Evolutionary conservation across 92 coral and sea anemone species (phyloP).

Genomic region (Blastomussa wellsi): DNA sequence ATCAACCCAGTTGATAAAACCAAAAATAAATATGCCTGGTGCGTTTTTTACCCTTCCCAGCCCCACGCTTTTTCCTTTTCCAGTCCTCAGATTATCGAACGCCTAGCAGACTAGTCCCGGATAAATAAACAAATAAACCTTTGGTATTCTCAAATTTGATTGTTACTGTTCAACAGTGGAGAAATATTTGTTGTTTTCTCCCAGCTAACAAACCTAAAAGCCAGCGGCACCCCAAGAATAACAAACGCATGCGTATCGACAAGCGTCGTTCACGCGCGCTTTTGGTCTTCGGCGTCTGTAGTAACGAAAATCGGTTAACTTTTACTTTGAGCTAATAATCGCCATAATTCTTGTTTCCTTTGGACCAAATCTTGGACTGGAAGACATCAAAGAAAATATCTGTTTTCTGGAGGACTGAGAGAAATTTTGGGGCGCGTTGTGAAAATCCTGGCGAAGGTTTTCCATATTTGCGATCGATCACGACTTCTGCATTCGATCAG

Average conservation of each 20-base stretch:
- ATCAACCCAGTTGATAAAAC: no score
- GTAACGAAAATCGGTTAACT: conserved; percentile 73
- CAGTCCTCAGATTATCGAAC: no score
- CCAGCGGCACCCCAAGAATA: conserved; percentile 34
- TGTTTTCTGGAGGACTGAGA: background rate
- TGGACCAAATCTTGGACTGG: background rate
- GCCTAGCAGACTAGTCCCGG: background rate
- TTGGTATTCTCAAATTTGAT: background rate
- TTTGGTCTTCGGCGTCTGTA: conserved; percentile 76
- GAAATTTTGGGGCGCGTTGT: background rate
- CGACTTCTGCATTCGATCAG: background rate
- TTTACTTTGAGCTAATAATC: background rate
- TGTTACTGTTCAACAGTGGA: background rate
- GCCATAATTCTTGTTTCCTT: background rate
- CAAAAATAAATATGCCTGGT: no score
- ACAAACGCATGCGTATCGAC: conserved; percentile 76
- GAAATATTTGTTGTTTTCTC: background rate
- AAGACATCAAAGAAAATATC: background rate
- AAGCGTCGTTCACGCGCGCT: conserved; percentile 91
- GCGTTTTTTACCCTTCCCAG: no score
- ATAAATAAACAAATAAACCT: background rate
- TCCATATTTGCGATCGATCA: background rate
- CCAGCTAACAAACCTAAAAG: background rate
- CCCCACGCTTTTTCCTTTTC: no score
- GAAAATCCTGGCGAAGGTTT: background rate